phyloP scores from a whole-genome alignment of 2,888 invertebrate genomes.

The Odontothrips loti region DNA sequence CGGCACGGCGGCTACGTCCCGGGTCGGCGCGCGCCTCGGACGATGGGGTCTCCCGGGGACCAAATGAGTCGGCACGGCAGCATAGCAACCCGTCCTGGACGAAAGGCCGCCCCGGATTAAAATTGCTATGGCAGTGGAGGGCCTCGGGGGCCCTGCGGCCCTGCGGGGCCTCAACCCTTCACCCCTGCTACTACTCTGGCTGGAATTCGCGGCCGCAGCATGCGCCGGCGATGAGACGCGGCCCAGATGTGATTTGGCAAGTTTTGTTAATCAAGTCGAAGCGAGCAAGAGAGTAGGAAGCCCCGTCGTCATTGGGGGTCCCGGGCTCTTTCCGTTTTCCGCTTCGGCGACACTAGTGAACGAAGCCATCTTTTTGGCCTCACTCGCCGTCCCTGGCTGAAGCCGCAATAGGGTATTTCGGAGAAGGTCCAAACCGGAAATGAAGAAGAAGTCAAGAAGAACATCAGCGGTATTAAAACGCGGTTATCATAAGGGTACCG shows the following conservation, averaged over 20 bases:
- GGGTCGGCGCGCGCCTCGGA: too few species aligned
- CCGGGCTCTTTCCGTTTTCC: too few species aligned
- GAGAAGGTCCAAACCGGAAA: too few species aligned
- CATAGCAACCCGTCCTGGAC: neutral
- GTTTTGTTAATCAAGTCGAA: constrained; percentile 20
- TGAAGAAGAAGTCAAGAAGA: too few species aligned
- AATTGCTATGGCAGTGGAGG: neutral
- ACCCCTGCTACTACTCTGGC: too few species aligned
- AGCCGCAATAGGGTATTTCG: too few species aligned
- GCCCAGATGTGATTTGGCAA: constrained; percentile 24
- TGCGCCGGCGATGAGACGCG: neutral
- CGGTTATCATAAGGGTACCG: too few species aligned
- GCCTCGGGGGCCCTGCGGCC: neutral
- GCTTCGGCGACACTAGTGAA: too few species aligned
- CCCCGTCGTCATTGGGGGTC: neutral
- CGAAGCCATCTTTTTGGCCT: too few species aligned
- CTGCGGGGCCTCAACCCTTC: neutral
- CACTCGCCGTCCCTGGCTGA: too few species aligned
- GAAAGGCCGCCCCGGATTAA: neutral
- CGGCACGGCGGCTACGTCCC: too few species aligned
- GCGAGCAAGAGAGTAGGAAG: neutral
- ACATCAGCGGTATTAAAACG: too few species aligned
- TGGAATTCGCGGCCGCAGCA: neutral
- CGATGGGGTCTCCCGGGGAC: constrained; percentile 11
- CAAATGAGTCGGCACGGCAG: neutral